A percentile compares a stretch with the other conserved stretches of the same genome.
These are phyloP conservation scores for Zoroaster sp. DNA, from an alignment of 53 echinoderm and acorn worm genomes.

Conservation along the genomic window DNA sequence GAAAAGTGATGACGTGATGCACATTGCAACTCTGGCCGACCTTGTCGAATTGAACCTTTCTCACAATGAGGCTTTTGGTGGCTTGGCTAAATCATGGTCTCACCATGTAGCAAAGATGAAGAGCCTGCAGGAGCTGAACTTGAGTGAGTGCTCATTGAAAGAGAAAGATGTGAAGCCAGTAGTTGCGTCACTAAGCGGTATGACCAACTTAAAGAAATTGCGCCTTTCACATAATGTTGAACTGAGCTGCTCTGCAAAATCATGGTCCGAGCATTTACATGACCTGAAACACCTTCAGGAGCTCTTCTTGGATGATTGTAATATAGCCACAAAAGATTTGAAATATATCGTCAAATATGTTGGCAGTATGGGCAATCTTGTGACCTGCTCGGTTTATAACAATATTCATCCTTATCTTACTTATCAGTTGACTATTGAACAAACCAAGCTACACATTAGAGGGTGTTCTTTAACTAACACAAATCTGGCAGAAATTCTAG, in stretches of 20 bases:
- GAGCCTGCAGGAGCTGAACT: neutral
- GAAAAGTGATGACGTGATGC: neutral
- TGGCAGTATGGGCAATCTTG: no score
- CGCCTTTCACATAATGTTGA: no score
- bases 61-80: neutral
- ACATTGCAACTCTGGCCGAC: neutral
- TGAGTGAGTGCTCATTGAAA: neutral
- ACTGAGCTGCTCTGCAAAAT: no score
- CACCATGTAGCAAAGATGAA: neutral
- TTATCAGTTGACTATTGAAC: neutral
- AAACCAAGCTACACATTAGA: neutral
- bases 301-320: neutral
- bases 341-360: neutral
- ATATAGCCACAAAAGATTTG: neutral
- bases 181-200: no score
- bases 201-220: no score
- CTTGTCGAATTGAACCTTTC: neutral
- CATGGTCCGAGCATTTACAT: no score
- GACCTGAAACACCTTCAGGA: neutral
- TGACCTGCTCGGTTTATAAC: no score
- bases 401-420: no score
- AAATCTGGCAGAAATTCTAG: neutral
- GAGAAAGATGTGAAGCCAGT: neutral
- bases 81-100: neutral
- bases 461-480: neutral